Base-by-base conservation (phyloP, 2,888 invertebrate species). In the Sphaeridia pumilis region DNA sequence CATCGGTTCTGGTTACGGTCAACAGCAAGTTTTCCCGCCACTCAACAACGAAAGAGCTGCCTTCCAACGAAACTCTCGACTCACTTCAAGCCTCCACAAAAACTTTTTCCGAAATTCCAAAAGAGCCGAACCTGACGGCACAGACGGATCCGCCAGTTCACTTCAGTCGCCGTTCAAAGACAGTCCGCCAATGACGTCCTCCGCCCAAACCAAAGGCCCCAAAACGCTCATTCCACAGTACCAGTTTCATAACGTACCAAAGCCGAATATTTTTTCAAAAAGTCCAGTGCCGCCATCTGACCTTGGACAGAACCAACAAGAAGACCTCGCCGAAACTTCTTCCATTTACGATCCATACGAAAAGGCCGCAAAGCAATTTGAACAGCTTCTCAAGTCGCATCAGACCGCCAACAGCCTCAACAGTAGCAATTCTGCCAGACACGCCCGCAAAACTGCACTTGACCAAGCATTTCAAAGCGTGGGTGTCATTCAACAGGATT, bases 301-400 rank as follows among this genome's bases (percentile, higher is more conserved):
- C 28, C 17, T 28, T 17, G 4, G 4, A 28, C 46, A 50, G 31
- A n/a, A n/a, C n/a, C n/a, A n/a, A n/a, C n/a, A n/a, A n/a, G n/a
- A n/a, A n/a, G n/a, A n/a, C n/a, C n/a, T n/a, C n/a, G n/a, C n/a
- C n/a, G n/a, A n/a, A n/a, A n/a, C n/a, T n/a, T n/a, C n/a, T n/a
- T n/a, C 60, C n/a, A 49, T 53, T 25, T 64, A 64, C 51, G 64
- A 64, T 47, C 62, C 62, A 5, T 64, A 64, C 51, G 64, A 64
- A 46, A 63, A 60, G 51, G 64, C 64, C 28, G 61, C 61, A n/a
- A 59, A 59, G 49, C 64, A 64, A 50, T 46, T 64, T 42, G 62
- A 64, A 50, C 61, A 64, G 54, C 55, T 64, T 44, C 49, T 64
- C 25, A 59, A 61, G 46, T 49, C 60, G 4, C n/a, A n/a, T n/a